Evolutionary conservation across 37 sponge, comb jelly and placozoan genomes (phyloP), one percentile per base, ranked within the genome.

Genomic region (Mnemiopsis leidyi): DNA sequence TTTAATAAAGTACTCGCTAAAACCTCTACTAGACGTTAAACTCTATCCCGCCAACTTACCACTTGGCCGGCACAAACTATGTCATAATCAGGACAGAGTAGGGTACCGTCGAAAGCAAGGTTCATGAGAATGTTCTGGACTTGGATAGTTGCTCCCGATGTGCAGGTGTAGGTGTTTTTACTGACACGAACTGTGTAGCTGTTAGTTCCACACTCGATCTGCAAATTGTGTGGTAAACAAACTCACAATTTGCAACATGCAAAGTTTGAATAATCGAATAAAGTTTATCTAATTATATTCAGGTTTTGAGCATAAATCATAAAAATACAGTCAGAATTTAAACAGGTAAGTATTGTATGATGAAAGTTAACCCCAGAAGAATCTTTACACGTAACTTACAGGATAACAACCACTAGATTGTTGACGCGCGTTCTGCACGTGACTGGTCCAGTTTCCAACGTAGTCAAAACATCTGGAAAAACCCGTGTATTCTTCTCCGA

Each of bases 401-500:
- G 82, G 82, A 36, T 79, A 79, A 31, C 82, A 79, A 36, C 82
- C 82, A 16, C 37, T 36, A 48, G 61, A 48, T 36, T 79, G 82
- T 32, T 79, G 33, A 23, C 36, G 33, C 7, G 37, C 21, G 9
- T 32, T 21, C 29, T 36, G 33, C 82, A 79, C 38, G 20, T 79
- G 33, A 79, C 38, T 79, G 37, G 23, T 20, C 37, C 82, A 36
- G 33, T 79, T 29, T 3, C 37, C 37, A 7, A 36, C 82, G 34
- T 29, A 79, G 82, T 79, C 29, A 16, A 79, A 33, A 33, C 82
- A 79, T 79, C 82, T 32, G 33, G 82, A 79, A 29, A 32, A 36
- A 9, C 37, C 82, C 7, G 82, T 20, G 37, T 79, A 79, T 21
- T 16, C 82, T 29, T 79, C 82, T 29, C 37, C 82, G 36, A 34